Base-by-base conservation (phyloP, 2,113 vertebrate species). In the Ctenomys sociabilis region DNA sequence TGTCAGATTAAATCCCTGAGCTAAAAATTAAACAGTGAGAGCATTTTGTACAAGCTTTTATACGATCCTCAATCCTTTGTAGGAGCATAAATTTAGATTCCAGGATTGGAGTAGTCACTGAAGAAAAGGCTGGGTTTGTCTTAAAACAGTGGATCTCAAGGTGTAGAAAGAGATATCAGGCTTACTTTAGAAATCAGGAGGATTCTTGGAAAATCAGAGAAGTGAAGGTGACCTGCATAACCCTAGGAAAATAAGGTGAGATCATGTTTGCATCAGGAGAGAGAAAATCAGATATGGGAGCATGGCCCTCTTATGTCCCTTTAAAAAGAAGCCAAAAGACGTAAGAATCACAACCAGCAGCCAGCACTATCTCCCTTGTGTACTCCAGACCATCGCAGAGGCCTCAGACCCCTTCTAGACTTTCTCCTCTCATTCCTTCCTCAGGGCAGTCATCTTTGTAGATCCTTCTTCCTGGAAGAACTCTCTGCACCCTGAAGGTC, bases 21-120 rank as follows among this genome's bases (percentile, higher is more conserved):
- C 92, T 94, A 80, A 94, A 96, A 95, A 94, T 95, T 90, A 92
- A 92, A 88, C 32, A 40, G 43, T 84, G 85, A 89, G 91, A 78
- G 85, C 5, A 88, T 7, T 49, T 49, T 6, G 4, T 16, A 4
- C 3, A 16, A 19, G 66, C 4, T 43, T 94, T 95, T 95, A 68
- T 72, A 88, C 64, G 86, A 84, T 35, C 78, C 21, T 86, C 40
- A 19, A 7, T 81, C 16, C 35, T 68, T 78, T 54, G 22, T 45
- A 75, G 45, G 24, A 37, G 11, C 35, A 70, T 37, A 59, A 52
- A 87, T 49, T 91, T 43, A 78, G 43, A 75, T n/a, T 72, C 37
- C n/a, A 17, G 40, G 77, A 75, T 2, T 81, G 52, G 57, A 85
- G 43, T 85, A 14, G 19, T 26, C 17, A 9, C 21, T 75, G 4